These are phyloP conservation scores for Acrobasis suavella DNA, from an alignment of 2,888 invertebrate species.

Conservation along the genomic window DNA sequence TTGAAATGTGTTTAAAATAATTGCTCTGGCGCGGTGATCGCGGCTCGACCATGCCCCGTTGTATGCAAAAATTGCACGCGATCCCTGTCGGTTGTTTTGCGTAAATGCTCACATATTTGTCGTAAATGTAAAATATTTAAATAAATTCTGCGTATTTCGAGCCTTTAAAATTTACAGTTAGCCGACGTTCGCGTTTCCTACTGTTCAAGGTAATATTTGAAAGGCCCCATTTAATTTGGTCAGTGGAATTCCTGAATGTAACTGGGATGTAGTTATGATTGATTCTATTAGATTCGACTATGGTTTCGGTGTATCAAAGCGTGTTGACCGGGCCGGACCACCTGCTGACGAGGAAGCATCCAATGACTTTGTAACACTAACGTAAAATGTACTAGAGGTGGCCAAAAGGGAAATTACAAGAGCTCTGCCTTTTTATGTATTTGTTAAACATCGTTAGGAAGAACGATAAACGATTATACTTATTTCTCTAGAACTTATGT, in stretches of 20 bases:
- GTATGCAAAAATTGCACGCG: slow-evolving; percentile 77
- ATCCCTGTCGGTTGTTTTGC: slow-evolving; percentile 65
- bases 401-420: slow-evolving; percentile 12
- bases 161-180: slow-evolving; percentile 51
- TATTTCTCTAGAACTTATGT: too few relatives aligned
- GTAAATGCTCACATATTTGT: slow-evolving; percentile 80
- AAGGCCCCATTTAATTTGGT: slow-evolving; percentile 40
- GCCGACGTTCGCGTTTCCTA: slow-evolving; percentile 41
- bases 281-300: slow-evolving; percentile 72
- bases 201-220: slow-evolving; percentile 34
- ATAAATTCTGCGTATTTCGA: slow-evolving; percentile 48
- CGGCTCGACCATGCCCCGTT: slow-evolving; percentile 70
- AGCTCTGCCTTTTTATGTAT: too few relatives aligned
- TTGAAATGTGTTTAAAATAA: slow-evolving; percentile 83
- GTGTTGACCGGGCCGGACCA: slow-evolving; percentile 71
- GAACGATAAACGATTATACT: too few relatives aligned
- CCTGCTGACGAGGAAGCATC: slow-evolving; percentile 64
- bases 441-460: too few relatives aligned
- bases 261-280: slow-evolving; percentile 70
- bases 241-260: slow-evolving; percentile 42
- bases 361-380: slow-evolving; percentile 45
- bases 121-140: slow-evolving; percentile 64
- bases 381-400: slow-evolving; percentile 48
- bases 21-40: slow-evolving; percentile 70
- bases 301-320: slow-evolving; percentile 75